Base-by-base conservation (phyloP, 2,797 vertebrate genomes). In the Telmatherina bonti region DNA sequence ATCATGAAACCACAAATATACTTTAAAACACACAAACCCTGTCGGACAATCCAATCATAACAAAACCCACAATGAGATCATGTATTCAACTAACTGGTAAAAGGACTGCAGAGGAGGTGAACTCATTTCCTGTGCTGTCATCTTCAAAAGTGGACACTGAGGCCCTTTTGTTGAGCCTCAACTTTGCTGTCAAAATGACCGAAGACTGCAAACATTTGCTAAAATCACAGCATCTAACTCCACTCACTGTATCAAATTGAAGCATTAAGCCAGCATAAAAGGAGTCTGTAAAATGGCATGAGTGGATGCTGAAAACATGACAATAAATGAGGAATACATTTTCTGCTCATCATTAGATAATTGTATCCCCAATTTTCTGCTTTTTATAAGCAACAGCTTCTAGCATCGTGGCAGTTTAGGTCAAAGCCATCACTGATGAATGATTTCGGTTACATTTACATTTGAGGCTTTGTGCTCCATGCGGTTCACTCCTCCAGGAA, bases 101-200 rank as follows among this genome's bases (percentile, higher is more conserved):
- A 71, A 76, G 81, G 82, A 79, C 74, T 65, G 55, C 60, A 76
- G 63, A 73, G 67, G 67, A 71, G 87, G 68, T 88, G 79, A 89
- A 74, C 77, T 86, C 71, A 88, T 90, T 89, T 92, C 88, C 86
- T 85, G 61, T 71, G 78, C 27, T n/a, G 12, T 8, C 43, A n/a
- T n/a, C 29, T 35, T 54, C 20, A 63, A 64, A 27, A 56, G 26
- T 4, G 65, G 58, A 15, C 72, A 82, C 76, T 62, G 6, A 77
- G 79, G 72, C 53, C 84, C 88, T 86, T 36, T 75, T 11, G 38
- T 8, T 55, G 18, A 6, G 9, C 20, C 54, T 53, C 6, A 27
- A 33, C 41, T 26, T 63, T n/a, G 2, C 63, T 45, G n/a, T 63
- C 22, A 10, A 62, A 45, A 64, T 43, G 11, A 4, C 30, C 10